Base-by-base conservation (phyloP, 2,888 invertebrate genomes). In the Plagodis pulveraria region DNA sequence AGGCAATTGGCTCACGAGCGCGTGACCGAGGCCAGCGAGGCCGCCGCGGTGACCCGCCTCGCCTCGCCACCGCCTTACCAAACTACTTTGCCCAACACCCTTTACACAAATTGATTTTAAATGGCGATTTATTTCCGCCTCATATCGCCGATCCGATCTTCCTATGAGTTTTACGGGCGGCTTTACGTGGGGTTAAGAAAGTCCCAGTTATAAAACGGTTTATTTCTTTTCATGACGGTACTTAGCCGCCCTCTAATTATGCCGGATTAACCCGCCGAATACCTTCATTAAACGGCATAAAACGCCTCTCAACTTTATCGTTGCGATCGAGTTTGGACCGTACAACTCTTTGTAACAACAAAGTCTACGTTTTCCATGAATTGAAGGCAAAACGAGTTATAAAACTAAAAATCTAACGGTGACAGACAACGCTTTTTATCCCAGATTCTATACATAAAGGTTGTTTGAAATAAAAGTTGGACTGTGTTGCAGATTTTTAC, bases 21-120 rank as follows among this genome's bases (percentile, higher is more conserved):
- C 77, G 77, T 76, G 78, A 76, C 76, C 81, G 70, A 68, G 68
- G 63, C 67, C 70, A 71, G 75, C 73, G 58, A 76, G 59, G 47
- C 47, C 43, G 38, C 44, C 41, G 45, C 44, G 60, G 55, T 77
- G 71, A 72, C 77, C 73, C 77, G 74, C 70, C 83, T 77, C 74
- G 74, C 77, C 81, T 40, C 52, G 74, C 56, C 78, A 70, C 75
- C 76, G 73, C 72, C 84, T 80, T 76, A 45, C 76, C 79, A 80
- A 84, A 87, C 86, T 88, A 88, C 86, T 89, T 86, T 83, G 65
- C 69, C 78, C 76, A 70, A 80, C 83, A 80, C 84, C 88, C 90
- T 91, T 88, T 86, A 91, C 91, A 92, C 92, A 92, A 92, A 92
- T 92, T 92, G 92, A 91, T 91, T 92, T 92, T 91, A 92, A 92